Conservation (phyloP, 2,113 vertebrate species). For the Hippocampus mohnikei region DNA sequence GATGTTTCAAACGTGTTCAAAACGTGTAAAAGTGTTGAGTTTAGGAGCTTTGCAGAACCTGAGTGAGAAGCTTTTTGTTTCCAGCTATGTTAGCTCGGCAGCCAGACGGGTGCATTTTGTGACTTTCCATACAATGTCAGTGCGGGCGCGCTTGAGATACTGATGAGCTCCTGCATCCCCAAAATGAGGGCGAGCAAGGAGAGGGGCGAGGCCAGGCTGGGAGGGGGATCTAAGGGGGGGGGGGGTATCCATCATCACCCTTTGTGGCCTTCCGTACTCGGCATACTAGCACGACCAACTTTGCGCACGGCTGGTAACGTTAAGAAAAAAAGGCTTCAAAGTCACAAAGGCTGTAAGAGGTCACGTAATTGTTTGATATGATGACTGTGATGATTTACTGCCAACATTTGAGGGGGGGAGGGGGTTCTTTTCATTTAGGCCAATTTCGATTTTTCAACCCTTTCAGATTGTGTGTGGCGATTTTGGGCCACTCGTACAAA, state of each 20-base stretch:
- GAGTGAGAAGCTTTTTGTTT: slow-evolving; percentile 26
- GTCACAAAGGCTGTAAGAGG: not conserved
- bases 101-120: slow-evolving; percentile 44
- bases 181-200: slow-evolving; percentile 32
- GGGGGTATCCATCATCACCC: slow-evolving; percentile 24
- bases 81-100: slow-evolving; percentile 12
- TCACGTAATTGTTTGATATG: not conserved
- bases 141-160: slow-evolving; percentile 12
- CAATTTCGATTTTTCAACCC: too few species aligned
- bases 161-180: slow-evolving; percentile 52
- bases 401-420: too few species aligned
- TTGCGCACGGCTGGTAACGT: not conserved
- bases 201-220: slow-evolving; percentile 57
- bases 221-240: not conserved
- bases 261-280: slow-evolving; percentile 31
- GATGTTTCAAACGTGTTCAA: not conserved
- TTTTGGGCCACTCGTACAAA: not conserved
- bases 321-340: not conserved
- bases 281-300: not conserved
- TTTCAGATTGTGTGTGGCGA: too few species aligned
- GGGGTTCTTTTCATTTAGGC: not conserved
- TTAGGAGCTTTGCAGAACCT: not conserved
- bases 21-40: slow-evolving; percentile 14
- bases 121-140: slow-evolving; percentile 13
- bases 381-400: not conserved